These are phyloP conservation scores for Onychostruthus taczanowskii DNA, from an alignment of 2,113 vertebrate species.

Conservation along the genomic window DNA sequence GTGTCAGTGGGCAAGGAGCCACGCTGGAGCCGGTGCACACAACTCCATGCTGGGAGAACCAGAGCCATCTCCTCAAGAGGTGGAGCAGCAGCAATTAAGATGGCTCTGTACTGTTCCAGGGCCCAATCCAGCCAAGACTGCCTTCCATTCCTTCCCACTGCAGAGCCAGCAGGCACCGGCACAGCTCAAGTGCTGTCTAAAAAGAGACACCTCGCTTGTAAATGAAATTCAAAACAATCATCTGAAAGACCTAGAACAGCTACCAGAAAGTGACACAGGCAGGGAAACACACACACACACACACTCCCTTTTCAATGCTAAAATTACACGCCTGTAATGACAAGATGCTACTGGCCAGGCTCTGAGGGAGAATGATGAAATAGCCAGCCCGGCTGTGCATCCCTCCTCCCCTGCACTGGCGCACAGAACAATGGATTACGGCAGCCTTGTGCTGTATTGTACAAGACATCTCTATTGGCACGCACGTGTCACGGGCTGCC, in stretches of 20 bases:
- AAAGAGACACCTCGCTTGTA: not conserved
- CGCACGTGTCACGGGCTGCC: not conserved
- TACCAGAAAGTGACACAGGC: not conserved
- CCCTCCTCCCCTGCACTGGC: not conserved
- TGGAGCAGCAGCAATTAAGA: constrained; percentile 10
- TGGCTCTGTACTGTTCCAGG: not conserved
- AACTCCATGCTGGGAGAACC: not conserved
- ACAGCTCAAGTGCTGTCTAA: not conserved
- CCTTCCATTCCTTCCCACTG: not conserved
- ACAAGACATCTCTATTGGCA: not conserved
- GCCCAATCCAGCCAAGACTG: not conserved
- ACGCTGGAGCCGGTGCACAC: rapidly evolving
- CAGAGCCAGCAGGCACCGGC: not conserved
- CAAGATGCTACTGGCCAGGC: not conserved
- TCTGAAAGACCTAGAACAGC: not conserved
- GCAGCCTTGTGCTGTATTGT: not conserved
- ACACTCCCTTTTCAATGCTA: not conserved
- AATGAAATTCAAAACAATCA: constrained; percentile 7
- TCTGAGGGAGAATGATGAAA: constrained; percentile 24
- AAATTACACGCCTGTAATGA: not conserved
- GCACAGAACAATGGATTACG: not conserved
- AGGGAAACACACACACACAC: not conserved
- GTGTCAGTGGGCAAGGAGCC: not conserved
- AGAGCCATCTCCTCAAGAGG: not conserved
- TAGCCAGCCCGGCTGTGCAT: not conserved